Evolutionary conservation across 2,113 vertebrate genomes (phyloP), one percentile per base, ranked within the genome.

Genomic region (Elephas maximus): DNA sequence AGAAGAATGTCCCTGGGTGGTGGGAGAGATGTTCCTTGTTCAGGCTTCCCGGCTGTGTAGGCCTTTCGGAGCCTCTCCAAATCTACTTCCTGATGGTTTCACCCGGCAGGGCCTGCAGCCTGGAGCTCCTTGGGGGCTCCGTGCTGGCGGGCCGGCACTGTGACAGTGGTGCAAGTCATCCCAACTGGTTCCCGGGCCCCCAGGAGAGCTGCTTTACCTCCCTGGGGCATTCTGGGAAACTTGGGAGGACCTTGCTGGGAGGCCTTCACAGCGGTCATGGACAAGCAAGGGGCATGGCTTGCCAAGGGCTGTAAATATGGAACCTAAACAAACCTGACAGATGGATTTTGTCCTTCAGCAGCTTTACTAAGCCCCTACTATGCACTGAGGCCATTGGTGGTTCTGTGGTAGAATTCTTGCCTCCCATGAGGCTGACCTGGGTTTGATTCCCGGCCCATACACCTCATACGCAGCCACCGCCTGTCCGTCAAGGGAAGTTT

Each of bases 21-120:
- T 0, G 0, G 91, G 90, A 78, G 33, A 48, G 71, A 12, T 12
- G 60, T 80, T 44, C 44, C 60, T 33, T 1, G 0, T 0, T 1
- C 24, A 20, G 62, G 23, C 44, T 76, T 67, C 87, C 73, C n/a
- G 24, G 33, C 48, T 28, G 4, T 15, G 2, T 1, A 8, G 73
- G 73, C 78, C 63, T 95, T 51, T 62, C 5, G 0, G 7, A 12
- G 41, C 28, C 0, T 0, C 18, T 76, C 80, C 26, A 23, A 65
- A 37, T 33, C 45, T 20, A 44, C 24, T 28, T 89, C 93, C 79
- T 12, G 82, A 6, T 45, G 95, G 26, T 62, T 0, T 37, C 7
- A 18, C 0, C 63, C 0, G 1, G 26, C 62, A 80, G 10, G 57
- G 26, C 62, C 74, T 48, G 11, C 10, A 3, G 73, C 41, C 76